Conservation (phyloP, 2,113 vertebrate genomes). For the Lanius ludovicianus region DNA sequence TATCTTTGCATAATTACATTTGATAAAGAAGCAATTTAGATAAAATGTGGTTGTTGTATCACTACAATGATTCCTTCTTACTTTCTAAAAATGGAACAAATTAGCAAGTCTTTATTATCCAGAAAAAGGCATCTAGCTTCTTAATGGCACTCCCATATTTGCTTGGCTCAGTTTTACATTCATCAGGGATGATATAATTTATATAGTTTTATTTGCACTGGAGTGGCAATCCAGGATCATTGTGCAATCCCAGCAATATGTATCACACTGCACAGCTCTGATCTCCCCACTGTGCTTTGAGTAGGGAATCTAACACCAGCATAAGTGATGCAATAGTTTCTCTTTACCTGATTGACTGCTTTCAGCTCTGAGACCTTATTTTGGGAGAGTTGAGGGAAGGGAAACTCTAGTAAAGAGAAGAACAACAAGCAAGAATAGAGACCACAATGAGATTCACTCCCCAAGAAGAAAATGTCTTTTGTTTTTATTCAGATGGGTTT, state of each 20-base stretch:
- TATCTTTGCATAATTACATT: not conserved
- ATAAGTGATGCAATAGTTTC: not conserved
- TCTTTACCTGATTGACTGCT: not conserved
- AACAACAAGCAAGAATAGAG: not conserved
- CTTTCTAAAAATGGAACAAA: constrained; percentile 20
- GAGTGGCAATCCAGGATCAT: constrained; percentile 1
- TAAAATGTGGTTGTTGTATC: not conserved
- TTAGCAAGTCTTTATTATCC: constrained; percentile 42
- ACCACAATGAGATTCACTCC: not conserved
- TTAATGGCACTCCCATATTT: constrained; percentile 19
- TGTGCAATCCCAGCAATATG: not conserved
- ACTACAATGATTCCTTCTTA: not conserved
- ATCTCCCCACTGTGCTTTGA: not conserved
- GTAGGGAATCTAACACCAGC: not conserved
- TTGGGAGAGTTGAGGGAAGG: not conserved
- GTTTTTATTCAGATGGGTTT: not conserved
- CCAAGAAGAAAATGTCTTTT: constrained; percentile 18
- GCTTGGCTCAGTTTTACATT: constrained; percentile 39
- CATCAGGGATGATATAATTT: constrained; percentile 31
- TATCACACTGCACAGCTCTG: not conserved
- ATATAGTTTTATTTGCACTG: constrained; percentile 54
- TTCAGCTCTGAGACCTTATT: not conserved
- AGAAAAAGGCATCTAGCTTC: constrained; percentile 35
- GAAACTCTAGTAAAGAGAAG: not conserved
- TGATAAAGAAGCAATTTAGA: not conserved